A percentile compares a stretch with the other conserved stretches of the same genome.
Evolutionary conservation across 2,113 vertebrate genomes (phyloP).

Genomic region (Tenrec ecaudatus): DNA sequence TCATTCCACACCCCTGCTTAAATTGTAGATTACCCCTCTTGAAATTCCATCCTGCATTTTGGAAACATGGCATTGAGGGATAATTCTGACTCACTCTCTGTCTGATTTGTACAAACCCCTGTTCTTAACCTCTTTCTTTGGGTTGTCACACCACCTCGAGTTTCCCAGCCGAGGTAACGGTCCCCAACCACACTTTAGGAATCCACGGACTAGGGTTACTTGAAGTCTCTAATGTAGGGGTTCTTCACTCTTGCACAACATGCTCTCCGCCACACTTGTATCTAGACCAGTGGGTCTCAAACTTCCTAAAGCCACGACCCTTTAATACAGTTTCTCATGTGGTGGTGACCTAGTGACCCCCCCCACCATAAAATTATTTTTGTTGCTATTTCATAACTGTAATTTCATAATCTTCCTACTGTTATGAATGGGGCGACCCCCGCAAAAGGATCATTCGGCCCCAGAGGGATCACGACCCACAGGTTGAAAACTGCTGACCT

Average conservation of each 20-base stretch:
- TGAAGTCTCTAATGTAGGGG: neutral
- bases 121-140: neutral
- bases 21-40: neutral
- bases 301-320: too few species aligned
- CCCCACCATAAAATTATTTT: too few species aligned
- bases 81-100: neutral
- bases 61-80: slow-evolving; percentile 4
- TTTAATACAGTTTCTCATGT: too few species aligned
- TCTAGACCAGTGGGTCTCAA: too few species aligned
- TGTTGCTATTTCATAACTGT: too few species aligned
- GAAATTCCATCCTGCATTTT: neutral
- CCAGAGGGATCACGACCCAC: too few species aligned
- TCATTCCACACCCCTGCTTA: neutral
- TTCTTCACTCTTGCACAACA: neutral
- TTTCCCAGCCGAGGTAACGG: neutral
- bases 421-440: too few species aligned
- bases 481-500: too few species aligned
- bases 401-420: too few species aligned
- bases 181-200: neutral
- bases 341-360: too few species aligned
- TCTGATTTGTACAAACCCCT: neutral
- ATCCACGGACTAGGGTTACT: neutral
- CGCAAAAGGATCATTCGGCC: too few species aligned
- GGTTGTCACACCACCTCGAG: neutral
- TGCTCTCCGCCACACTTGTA: neutral